phyloP scores from a whole-genome alignment of 2,113 vertebrate genomes.

The Tragelaphus imberbis region DNA sequence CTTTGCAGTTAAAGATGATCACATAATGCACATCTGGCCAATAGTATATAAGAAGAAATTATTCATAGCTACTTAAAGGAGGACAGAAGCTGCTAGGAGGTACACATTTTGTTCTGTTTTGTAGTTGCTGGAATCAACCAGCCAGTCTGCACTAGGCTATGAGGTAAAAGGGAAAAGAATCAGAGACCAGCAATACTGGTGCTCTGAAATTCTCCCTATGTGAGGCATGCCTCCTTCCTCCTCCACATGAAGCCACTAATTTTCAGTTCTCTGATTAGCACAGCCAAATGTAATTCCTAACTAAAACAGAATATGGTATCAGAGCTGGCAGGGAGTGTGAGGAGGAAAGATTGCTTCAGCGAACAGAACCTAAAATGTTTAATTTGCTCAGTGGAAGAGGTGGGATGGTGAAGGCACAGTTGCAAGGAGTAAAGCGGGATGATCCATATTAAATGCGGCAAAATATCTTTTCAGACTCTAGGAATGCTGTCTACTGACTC shows the following conservation, averaged over 20 bases:
- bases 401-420: background rate
- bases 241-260: background rate
- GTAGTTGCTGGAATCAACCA: background rate
- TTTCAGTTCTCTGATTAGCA: background rate
- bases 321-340: background rate
- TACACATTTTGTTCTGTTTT: background rate
- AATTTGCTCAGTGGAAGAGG: background rate
- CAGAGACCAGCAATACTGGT: background rate
- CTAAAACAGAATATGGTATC: background rate
- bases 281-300: background rate
- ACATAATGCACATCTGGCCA: background rate
- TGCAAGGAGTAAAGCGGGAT: background rate
- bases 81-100: background rate
- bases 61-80: constrained; percentile 7
- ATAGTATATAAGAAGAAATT: background rate
- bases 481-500: background rate
- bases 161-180: background rate
- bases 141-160: background rate
- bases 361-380: background rate
- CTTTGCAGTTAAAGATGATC: background rate
- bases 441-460: background rate
- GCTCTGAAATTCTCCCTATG: background rate
- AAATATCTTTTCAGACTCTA: background rate
- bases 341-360: background rate
- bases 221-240: background rate